phyloP scores from a whole-genome alignment of 2,113 vertebrate species.

The Catharus bicknelli region DNA sequence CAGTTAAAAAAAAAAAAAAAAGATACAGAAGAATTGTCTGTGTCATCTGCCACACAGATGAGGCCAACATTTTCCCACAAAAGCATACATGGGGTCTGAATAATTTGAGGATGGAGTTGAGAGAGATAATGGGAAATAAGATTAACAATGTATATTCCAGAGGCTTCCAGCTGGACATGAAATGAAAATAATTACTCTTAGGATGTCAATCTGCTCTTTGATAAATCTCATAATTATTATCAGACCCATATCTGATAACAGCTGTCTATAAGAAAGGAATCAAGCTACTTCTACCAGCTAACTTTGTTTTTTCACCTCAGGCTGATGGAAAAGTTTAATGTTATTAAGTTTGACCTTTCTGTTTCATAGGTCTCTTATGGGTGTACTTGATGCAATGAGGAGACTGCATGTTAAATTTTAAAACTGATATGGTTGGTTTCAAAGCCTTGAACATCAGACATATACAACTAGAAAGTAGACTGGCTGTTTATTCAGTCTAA shows the following conservation, averaged over 20 bases:
- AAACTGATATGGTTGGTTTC: not conserved
- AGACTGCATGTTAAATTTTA: not conserved
- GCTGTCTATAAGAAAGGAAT: not conserved
- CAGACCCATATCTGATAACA: conserved; percentile 30
- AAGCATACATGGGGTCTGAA: not conserved
- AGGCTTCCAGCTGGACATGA: conserved; percentile 37
- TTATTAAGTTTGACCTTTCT: not conserved
- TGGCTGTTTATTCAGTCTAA: not conserved
- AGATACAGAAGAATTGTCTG: not conserved
- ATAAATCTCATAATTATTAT: conserved; percentile 52
- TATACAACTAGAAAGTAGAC: not conserved
- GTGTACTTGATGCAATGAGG: not conserved
- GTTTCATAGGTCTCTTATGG: not conserved
- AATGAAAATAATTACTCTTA: conserved; percentile 52
- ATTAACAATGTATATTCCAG: conserved; percentile 42
- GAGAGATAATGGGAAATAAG: conserved; percentile 36
- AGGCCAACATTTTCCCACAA: conserved; percentile 51
- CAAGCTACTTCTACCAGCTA: not conserved
- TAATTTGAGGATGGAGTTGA: conserved; percentile 26
- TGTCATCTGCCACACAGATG: conserved; percentile 60
- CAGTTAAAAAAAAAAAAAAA: not conserved
- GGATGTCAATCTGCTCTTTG: conserved; percentile 51
- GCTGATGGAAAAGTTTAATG: not conserved
- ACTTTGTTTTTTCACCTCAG: not conserved
- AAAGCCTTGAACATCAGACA: not conserved